These are phyloP conservation scores for Caretta caretta DNA, from an alignment of 2,113 vertebrate species.

Conservation along the genomic window DNA sequence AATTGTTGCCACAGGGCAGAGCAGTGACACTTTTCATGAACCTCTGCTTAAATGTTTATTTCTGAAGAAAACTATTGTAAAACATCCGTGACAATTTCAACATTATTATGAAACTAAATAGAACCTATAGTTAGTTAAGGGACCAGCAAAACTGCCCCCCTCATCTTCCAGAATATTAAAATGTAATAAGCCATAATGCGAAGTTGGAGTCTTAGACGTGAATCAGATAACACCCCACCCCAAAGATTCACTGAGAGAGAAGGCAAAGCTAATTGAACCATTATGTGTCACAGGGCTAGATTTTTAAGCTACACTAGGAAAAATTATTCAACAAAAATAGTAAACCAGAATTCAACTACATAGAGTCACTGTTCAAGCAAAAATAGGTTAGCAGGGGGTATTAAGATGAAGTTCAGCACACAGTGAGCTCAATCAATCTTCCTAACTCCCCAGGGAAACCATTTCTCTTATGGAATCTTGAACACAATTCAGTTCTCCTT, in stretches of 20 bases:
- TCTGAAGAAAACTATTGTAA: conserved; percentile 62
- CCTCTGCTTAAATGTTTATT: conserved; percentile 67
- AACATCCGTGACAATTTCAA: conserved; percentile 36
- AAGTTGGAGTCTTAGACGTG: conserved; percentile 54
- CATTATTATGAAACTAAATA: conserved; percentile 60
- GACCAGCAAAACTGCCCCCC: conserved; percentile 35
- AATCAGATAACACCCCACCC: conserved; percentile 55
- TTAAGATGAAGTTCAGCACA: conserved; percentile 12
- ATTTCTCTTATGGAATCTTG: neutral
- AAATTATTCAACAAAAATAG: conserved; percentile 51
- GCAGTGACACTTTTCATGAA: conserved; percentile 40
- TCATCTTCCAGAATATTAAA: conserved; percentile 53
- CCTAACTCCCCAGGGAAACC: neutral
- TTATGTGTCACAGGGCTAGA: conserved; percentile 41
- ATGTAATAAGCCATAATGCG: conserved; percentile 57
- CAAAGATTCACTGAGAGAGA: conserved; percentile 57
- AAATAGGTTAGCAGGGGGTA: conserved; percentile 17
- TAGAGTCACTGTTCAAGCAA: conserved; percentile 5
- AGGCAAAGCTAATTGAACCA: conserved; percentile 9
- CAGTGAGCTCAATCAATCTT: neutral
- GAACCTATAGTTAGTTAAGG: conserved; percentile 47
- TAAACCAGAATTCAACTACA: conserved; percentile 40
- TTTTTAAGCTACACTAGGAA: conserved; percentile 40
- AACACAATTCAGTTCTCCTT: neutral
- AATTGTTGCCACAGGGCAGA: conserved; percentile 62